Evolutionary conservation across 2,113 vertebrate species (phyloP).

Genomic region (Marmota monax): DNA sequence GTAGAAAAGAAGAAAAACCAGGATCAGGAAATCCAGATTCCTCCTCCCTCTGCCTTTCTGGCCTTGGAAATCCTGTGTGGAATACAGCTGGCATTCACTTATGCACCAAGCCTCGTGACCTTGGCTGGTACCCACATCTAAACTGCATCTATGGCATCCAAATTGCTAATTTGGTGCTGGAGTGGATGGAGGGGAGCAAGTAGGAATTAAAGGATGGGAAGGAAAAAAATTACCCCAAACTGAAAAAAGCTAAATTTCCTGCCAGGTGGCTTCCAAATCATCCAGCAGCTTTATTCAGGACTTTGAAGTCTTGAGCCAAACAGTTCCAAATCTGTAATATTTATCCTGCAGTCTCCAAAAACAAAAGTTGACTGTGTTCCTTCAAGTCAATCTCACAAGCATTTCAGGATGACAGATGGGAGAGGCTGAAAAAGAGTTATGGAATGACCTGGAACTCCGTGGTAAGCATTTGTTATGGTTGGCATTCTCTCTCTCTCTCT

Average conservation of each 20-base stretch:
- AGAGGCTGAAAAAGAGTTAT: slow-evolving; percentile 67
- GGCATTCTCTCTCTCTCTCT: not conserved
- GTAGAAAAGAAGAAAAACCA: not conserved
- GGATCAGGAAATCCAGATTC: not conserved
- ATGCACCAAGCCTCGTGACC: slow-evolving; percentile 39
- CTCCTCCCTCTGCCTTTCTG: not conserved
- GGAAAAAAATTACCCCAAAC: slow-evolving; percentile 65
- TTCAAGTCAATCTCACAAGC: slow-evolving; percentile 72
- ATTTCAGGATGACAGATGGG: slow-evolving; percentile 77
- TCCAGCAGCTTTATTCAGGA: slow-evolving; percentile 70
- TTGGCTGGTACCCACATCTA: slow-evolving; percentile 64
- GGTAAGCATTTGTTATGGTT: slow-evolving; percentile 44
- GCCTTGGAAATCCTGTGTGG: slow-evolving; percentile 59
- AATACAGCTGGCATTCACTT: slow-evolving; percentile 54
- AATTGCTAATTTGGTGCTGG: slow-evolving; percentile 71
- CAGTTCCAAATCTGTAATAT: slow-evolving; percentile 77
- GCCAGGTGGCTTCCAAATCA: slow-evolving; percentile 81
- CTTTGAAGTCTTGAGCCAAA: slow-evolving; percentile 78
- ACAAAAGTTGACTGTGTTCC: slow-evolving; percentile 77
- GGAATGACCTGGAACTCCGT: slow-evolving; percentile 65
- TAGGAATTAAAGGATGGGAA: slow-evolving; percentile 70
- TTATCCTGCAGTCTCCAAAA: slow-evolving; percentile 81
- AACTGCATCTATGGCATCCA: slow-evolving; percentile 61
- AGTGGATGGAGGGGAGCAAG: slow-evolving; percentile 20
- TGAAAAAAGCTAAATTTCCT: slow-evolving; percentile 78